Base-by-base conservation (phyloP, 2,797 vertebrate genomes). In the Leuciscus waleckii region DNA sequence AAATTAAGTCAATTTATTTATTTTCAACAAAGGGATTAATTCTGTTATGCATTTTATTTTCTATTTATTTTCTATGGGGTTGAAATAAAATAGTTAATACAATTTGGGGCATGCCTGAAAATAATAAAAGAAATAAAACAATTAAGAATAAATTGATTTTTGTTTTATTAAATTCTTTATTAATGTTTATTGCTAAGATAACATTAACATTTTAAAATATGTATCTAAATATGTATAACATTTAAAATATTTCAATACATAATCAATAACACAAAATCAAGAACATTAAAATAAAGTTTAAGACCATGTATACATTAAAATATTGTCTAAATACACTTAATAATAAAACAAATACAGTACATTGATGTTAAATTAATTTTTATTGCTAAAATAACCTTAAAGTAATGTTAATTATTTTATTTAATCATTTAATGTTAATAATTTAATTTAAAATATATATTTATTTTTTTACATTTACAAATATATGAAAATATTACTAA, bases 341-440 rank as follows among this genome's bases (percentile, higher is more conserved):
- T 35, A 35, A 49, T 16, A 54, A 35, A 21, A 21, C 0, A 68
- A 49, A 16, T 49, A 49, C 4, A 49, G 4, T 49, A 49, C 14
- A 16, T 14, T 46, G 43, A 46, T 5, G 10, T 26, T 49, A 32
- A 51, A 74, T 32, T 3, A 19, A 21, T 75, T 29, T 13, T 19
- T 35, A 51, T 71, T 73, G 8, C 43, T 19, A 51, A 74, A 74
- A 74, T 32, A 51, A 51, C 39, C 41, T 70, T n/a, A 43, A 70
- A 71, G 16, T 9, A 17, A 46, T 46, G 43, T 46, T 13, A 14
- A 46, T 2, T 56, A 56, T 56, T 56, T 23, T 49, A 46, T 16
- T 9, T 41, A 41, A 41, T 11, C 10, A 41, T 41, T 10, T 41
- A 43, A 43, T 41, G 41, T 41, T 41, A 41, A 41, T 41, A 41